Percentiles rank a stretch among this genome's conserved stretches.
Evolutionary conservation across 1,140 invertebrate species (phyloP).

Genomic region (Drosophila grimshawi): DNA sequence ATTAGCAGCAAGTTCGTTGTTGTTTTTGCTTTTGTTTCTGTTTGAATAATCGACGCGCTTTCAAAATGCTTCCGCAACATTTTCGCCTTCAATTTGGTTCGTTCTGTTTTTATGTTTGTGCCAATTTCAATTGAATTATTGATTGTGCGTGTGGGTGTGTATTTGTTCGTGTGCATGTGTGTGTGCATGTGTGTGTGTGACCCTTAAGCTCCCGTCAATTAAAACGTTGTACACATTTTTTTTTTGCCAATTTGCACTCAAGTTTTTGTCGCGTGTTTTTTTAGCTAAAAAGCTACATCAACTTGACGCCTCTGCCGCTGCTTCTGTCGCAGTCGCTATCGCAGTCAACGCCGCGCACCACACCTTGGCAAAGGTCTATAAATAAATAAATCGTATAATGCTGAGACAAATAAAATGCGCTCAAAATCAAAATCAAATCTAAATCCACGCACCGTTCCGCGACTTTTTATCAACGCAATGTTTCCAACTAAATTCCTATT

Average conservation of each 20-base stretch:
- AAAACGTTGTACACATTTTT: not conserved
- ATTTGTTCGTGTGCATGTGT: not conserved
- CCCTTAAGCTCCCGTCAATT: conserved; percentile 45
- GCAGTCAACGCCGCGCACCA: not conserved
- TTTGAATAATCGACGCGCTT: conserved; percentile 49
- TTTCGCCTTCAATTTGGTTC: conserved; percentile 50
- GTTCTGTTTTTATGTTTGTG: conserved; percentile 16
- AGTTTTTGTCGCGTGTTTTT: conserved; percentile 12
- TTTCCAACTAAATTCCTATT: conserved; percentile 17
- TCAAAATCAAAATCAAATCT: conserved; percentile 32
- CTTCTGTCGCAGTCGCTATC: not conserved
- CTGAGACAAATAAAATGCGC: conserved; percentile 7
- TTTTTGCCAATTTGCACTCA: conserved; percentile 29
- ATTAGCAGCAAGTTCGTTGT: conserved; percentile 66
- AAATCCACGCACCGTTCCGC: conserved; percentile 31
- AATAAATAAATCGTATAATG: conserved; percentile 52
- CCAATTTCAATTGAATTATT: conserved; percentile 57
- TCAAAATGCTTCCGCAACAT: conserved; percentile 29
- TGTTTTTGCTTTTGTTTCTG: conserved; percentile 28
- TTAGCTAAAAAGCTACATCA: conserved; percentile 1
- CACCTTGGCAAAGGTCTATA: conserved; percentile 39
- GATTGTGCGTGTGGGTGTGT: conserved; percentile 40
- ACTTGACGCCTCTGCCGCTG: not conserved
- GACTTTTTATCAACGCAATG: conserved; percentile 7
- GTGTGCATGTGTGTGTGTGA: conserved; percentile 18